Percentiles rank a stretch among this genome's conserved stretches.
Conservation (phyloP, 2,113 vertebrate genomes). For the Pluvianellus socialis region DNA sequence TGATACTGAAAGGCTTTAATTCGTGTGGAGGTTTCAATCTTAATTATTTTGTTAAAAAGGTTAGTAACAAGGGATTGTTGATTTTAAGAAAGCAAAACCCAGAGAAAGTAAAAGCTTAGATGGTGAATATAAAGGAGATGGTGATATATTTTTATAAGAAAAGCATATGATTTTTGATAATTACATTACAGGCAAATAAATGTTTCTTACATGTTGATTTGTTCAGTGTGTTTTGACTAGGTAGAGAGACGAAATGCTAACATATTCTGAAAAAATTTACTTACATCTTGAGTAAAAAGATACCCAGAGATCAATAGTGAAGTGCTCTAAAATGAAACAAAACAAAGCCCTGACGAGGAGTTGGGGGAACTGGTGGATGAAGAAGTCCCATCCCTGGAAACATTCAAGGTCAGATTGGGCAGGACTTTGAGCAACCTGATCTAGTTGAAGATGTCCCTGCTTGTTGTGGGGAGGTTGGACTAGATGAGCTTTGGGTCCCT, state of each 20-base stretch:
- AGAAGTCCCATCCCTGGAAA: background rate
- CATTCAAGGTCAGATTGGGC: accelerated
- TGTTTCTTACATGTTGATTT: background rate
- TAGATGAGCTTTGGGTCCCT: background rate
- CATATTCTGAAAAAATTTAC: background rate
- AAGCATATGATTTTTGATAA: background rate
- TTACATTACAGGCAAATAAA: background rate
- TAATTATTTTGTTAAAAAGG: background rate
- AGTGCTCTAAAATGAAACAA: background rate
- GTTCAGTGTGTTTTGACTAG: background rate
- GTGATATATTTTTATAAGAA: background rate
- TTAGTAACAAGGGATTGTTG: background rate
- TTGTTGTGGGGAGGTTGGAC: accelerated
- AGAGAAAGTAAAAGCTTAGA: background rate
- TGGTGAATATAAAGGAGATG: background rate
- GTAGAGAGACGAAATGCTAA: background rate
- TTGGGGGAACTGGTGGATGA: background rate
- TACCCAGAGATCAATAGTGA: background rate
- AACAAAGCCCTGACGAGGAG: background rate
- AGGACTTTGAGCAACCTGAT: background rate
- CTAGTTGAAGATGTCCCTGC: background rate
- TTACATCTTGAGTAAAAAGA: background rate
- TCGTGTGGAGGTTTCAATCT: background rate
- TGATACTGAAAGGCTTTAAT: background rate
- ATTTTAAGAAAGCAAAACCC: background rate